phyloP scores from a whole-genome alignment of 1,140 invertebrate species.

The Cryptotermes secundus region DNA sequence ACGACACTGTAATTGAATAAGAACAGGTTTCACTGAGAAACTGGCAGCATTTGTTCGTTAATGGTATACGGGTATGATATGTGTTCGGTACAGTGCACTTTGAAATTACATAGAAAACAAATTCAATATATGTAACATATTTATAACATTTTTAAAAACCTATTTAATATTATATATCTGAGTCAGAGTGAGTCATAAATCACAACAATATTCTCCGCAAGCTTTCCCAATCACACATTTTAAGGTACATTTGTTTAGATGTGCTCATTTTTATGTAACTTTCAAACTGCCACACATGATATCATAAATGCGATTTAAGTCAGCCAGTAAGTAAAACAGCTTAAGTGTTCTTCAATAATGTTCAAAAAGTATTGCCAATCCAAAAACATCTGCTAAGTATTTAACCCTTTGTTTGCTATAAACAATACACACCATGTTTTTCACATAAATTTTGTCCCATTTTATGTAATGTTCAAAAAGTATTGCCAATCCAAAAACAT shows the following conservation, averaged over 20 bases:
- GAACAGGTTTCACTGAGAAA: not conserved
- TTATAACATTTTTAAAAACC: slow-evolving; percentile 3
- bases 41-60: not conserved
- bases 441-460: no score
- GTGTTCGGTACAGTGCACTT: not conserved
- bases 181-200: not conserved
- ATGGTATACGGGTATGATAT: not conserved
- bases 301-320: no score
- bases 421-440: no score
- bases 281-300: no score
- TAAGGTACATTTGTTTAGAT: not conserved
- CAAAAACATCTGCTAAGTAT: no score
- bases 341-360: no score
- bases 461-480: no score
- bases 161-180: slow-evolving; percentile 13
- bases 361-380: no score
- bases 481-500: no score
- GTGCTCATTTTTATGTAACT: no score
- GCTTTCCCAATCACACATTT: not conserved
- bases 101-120: not conserved
- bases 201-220: not conserved
- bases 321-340: no score
- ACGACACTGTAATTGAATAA: not conserved
- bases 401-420: no score
- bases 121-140: slow-evolving; percentile 6